Percentiles rank a stretch among this genome's conserved stretches.
Conservation (phyloP, 2,888 invertebrate species). For the Spilosoma lubricipeda region DNA sequence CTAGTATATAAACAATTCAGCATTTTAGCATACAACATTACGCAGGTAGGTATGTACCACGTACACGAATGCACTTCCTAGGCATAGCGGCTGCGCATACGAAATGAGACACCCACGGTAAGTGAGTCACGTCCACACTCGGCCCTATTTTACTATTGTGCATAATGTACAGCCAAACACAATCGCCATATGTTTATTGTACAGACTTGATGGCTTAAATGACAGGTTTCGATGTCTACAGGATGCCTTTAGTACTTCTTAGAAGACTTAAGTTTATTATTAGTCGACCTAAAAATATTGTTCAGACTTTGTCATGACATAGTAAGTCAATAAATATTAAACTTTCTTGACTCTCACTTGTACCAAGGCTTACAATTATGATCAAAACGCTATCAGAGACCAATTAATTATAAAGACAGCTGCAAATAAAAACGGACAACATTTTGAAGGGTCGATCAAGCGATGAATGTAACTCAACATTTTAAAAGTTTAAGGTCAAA, state of each 20-base stretch:
- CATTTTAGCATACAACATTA: conserved; percentile 59
- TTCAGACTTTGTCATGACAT: conserved; percentile 34
- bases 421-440: conserved; percentile 31
- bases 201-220: conserved; percentile 53
- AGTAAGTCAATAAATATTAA: conserved; percentile 26
- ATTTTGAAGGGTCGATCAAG: conserved; percentile 47
- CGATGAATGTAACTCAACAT: conserved; percentile 36
- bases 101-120: conserved; percentile 72
- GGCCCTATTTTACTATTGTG: conserved; percentile 51
- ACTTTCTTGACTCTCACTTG: conserved; percentile 23
- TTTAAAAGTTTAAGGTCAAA: conserved; percentile 56
- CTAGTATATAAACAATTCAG: conserved; percentile 43
- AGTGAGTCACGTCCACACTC: conserved; percentile 68
- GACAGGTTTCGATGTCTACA: conserved; percentile 59
- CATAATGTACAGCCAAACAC: conserved; percentile 55
- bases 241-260: conserved; percentile 63
- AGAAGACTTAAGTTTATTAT: conserved; percentile 50
- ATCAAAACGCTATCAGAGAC: conserved; percentile 25
- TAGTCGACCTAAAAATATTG: conserved; percentile 37
- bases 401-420: conserved; percentile 40
- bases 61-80: conserved; percentile 77
- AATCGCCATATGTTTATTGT: conserved; percentile 59
- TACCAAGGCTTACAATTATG: conserved; percentile 29
- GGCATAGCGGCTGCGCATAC: conserved; percentile 73
- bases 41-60: conserved; percentile 48